A percentile compares a stretch with the other conserved stretches of the same genome.
These are phyloP conservation scores for Tringa solitaria DNA, from an alignment of 2,113 vertebrate species.

Conservation along the genomic window DNA sequence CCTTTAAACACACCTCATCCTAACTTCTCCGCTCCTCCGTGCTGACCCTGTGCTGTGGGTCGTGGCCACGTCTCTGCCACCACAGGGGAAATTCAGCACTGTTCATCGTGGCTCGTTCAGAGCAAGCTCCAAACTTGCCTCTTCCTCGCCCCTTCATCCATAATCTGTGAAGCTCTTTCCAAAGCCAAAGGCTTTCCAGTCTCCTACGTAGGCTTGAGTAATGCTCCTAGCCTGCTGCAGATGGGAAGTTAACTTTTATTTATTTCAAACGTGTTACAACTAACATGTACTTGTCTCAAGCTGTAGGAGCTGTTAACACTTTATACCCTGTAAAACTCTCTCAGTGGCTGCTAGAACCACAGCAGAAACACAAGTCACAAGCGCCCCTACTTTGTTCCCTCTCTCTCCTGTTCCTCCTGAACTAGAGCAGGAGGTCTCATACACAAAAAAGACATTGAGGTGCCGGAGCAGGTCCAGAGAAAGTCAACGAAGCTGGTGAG, in stretches of 20 bases:
- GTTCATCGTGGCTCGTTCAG: fast-evolving
- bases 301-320: not conserved
- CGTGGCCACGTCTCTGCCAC: not conserved
- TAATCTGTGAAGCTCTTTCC: not conserved
- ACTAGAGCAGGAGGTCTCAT: not conserved
- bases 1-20: not conserved
- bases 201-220: not conserved
- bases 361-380: not conserved
- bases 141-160: not conserved
- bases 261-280: not conserved
- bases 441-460: no score
- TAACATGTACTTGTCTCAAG: not conserved
- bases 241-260: not conserved
- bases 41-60: not conserved
- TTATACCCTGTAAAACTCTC: not conserved
- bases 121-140: not conserved
- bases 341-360: not conserved
- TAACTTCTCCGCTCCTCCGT: not conserved
- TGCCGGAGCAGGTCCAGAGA: no score
- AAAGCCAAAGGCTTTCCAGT: not conserved
- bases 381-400: not conserved
- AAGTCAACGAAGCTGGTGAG: no score
- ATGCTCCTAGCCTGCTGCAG: not conserved
- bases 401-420: not conserved
- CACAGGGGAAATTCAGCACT: not conserved